Evolutionary conservation across 2,113 vertebrate genomes (phyloP).

Genomic region (Platysternon megacephalum): DNA sequence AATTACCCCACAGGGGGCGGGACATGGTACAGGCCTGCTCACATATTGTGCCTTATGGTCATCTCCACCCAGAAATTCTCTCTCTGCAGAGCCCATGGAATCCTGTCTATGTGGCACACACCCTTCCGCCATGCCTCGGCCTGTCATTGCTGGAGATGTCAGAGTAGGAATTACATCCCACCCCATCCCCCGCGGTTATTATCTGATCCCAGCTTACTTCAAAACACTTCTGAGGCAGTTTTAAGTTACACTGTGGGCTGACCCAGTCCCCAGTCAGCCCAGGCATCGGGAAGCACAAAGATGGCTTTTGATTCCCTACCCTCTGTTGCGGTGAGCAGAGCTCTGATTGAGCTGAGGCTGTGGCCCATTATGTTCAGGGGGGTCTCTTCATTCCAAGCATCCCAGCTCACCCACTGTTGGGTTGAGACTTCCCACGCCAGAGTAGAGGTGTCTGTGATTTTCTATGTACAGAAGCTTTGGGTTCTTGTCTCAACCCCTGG

Average conservation of each 20-base stretch:
- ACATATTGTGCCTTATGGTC: not conserved
- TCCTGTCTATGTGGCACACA: not conserved
- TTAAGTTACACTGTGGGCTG: not conserved
- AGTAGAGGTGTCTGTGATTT: not conserved
- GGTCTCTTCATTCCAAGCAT: not conserved
- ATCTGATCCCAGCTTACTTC: not conserved
- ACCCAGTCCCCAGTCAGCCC: not conserved
- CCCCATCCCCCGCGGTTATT: not conserved
- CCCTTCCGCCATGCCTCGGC: not conserved
- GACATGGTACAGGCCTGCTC: not conserved
- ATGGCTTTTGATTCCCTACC: not conserved
- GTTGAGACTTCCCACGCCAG: not conserved
- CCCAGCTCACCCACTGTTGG: not conserved
- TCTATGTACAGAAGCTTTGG: not conserved
- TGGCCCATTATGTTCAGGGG: not conserved
- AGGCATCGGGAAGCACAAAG: not conserved
- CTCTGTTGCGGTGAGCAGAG: not conserved
- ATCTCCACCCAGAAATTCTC: not conserved
- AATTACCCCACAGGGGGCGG: not conserved
- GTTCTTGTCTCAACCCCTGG: not conserved
- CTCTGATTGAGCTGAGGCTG: not conserved
- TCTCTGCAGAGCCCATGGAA: not conserved
- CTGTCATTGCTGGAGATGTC: not conserved
- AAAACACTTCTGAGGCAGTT: not conserved
- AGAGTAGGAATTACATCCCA: not conserved